Evolutionary conservation across 2,888 invertebrate genomes (phyloP).

Genomic region (Caenorhabditis plicata): DNA sequence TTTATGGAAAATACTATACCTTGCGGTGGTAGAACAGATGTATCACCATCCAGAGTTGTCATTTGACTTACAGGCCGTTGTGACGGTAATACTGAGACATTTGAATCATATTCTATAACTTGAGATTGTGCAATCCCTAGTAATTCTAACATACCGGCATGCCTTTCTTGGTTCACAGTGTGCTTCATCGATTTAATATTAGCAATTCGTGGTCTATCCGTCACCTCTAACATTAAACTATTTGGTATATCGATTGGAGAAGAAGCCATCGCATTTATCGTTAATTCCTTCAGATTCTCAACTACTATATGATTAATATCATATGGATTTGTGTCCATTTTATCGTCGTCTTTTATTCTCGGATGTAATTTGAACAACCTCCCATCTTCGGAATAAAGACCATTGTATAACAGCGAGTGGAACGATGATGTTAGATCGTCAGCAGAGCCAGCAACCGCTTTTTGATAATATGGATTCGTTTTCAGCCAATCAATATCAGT

Average conservation of each 20-base stretch:
- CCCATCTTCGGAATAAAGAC: conserved; percentile 15
- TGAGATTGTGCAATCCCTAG: no score
- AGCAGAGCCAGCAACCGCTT: conserved; percentile 13
- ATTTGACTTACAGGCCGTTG: no score
- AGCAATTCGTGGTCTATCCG: conserved; percentile 5
- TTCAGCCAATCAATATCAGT: conserved; percentile 19
- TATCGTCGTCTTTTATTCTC: conserved; percentile 5
- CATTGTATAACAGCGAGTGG: conserved; percentile 16
- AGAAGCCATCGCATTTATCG: conserved; percentile 5
- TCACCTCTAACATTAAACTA: conserved; percentile 25
- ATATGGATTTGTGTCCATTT: no score
- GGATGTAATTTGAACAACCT: conserved; percentile 17
- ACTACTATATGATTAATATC: no score
- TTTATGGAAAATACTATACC: no score
- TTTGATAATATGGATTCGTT: conserved; percentile 22
- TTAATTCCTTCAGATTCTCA: not conserved
- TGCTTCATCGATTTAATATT: no score
- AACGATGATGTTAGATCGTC: conserved; percentile 8
- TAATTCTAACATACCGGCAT: no score
- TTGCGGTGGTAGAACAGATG: no score
- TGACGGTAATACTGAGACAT: no score
- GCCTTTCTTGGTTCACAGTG: no score
- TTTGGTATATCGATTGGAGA: conserved; percentile 10
- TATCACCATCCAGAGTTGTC: no score
- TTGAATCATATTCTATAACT: no score